These are phyloP conservation scores for Leistus spinibarbis DNA, from an alignment of 2,888 invertebrate species.

Conservation along the genomic window DNA sequence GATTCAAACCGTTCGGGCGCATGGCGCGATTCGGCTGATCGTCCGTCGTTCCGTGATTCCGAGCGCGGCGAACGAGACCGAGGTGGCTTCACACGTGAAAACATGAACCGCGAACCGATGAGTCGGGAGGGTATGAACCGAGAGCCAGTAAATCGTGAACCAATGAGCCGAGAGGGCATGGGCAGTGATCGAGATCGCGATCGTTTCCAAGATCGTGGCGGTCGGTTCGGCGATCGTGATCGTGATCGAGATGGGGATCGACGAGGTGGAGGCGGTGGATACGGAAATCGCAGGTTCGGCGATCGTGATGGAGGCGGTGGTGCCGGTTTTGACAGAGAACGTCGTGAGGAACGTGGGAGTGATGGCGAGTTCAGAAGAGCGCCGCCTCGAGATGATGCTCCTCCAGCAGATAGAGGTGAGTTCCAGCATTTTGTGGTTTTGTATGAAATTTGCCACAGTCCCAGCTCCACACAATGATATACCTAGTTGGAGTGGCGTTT, in stretches of 20 bases:
- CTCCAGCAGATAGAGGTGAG: conserved; percentile 44
- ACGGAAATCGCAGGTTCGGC: conserved; percentile 41
- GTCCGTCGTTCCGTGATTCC: conserved; percentile 46
- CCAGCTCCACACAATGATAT: conserved; percentile 46
- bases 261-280: conserved; percentile 46
- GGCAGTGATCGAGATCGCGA: conserved; percentile 40
- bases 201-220: conserved; percentile 49
- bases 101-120: conserved; percentile 33
- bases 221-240: conserved; percentile 44
- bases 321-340: conserved; percentile 46
- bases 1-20: conserved; percentile 58
- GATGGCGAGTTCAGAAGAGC: conserved; percentile 45
- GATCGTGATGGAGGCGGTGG: conserved; percentile 50
- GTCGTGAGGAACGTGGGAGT: conserved; percentile 45
- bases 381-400: conserved; percentile 43
- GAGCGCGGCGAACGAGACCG: conserved; percentile 41
- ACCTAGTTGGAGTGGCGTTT: conserved; percentile 47
- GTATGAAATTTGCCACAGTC: conserved; percentile 54
- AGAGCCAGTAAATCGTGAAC: conserved; percentile 35
- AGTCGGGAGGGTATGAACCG: conserved; percentile 41
- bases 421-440: not conserved
- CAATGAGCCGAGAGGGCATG: conserved; percentile 27
- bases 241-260: conserved; percentile 44
- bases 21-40: conserved; percentile 59
- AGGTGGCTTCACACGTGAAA: conserved; percentile 27